Evolutionary conservation across 2,797 vertebrate species (phyloP), one percentile per base, ranked within the genome.

Genomic region (Brachyalestes nurse): DNA sequence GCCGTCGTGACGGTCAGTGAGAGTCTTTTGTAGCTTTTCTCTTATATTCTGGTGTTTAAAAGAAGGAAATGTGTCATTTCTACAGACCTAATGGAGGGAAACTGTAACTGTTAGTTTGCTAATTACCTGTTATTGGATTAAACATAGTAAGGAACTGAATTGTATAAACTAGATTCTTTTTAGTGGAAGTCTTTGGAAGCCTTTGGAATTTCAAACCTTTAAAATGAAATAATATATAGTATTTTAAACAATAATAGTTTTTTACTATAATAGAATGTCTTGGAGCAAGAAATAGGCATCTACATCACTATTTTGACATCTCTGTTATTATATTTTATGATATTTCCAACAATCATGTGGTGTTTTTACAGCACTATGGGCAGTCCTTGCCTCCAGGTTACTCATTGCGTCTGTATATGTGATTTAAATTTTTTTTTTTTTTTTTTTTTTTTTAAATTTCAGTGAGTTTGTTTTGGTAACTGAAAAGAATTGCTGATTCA

Each of bases 191-290:
- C 34, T 60, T 38, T 55, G 25, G 42, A 70, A 14, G 21, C 38
- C 21, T 80, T 76, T 76, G 55, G 23, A 21, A 69, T 53, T 42
- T 16, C 40, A 67, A 16, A 53, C 21, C 45, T 47, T 70, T n/a
- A 57, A 58, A 47, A 21, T 75, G 8, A 42, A 61, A 53, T 62
- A 66, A 65, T 49, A 62, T 23, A 70, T 55, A 67, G 77, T 72
- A 83, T 83, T 83, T 80, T 80, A 76, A 72, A 60, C 60, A 77
- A 53, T 66, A 53, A 67, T 71, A 9, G 6, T 57, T 71, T 78
- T 70, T 3, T 74, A 62, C 74, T 79, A 55, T 75, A 74, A 66
- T 21, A 16, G 14, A 40, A 47, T 60, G 71, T 42, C 64, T 38
- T 47, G 71, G 57, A 75, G 61, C 7, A 23, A 45, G 10, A 23